Conservation (phyloP, 2,113 vertebrate genomes). For the Laticauda laticaudata region DNA sequence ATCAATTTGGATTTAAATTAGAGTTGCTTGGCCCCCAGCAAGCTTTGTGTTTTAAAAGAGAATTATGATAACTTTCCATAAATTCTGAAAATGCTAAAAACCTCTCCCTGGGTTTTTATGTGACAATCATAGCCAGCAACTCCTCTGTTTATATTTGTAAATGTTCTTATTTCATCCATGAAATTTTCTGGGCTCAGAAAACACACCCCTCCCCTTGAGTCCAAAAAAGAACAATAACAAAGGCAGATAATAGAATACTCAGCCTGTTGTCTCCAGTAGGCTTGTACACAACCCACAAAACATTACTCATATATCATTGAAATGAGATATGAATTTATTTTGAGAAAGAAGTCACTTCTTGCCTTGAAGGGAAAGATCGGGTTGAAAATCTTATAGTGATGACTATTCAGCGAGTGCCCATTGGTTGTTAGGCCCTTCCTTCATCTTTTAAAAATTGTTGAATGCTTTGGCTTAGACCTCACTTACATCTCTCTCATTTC, state of each 20-base stretch:
- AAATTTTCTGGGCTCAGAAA: slow-evolving; percentile 8
- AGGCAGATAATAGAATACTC: background rate
- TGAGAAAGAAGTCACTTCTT: background rate
- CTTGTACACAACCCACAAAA: background rate
- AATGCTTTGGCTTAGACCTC: background rate
- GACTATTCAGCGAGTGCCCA: background rate
- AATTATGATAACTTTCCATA: slow-evolving; percentile 44
- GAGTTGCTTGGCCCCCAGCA: slow-evolving; percentile 28
- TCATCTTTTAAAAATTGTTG: background rate
- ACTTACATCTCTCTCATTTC: background rate
- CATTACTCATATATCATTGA: background rate
- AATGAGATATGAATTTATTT: background rate
- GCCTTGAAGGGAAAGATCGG: background rate
- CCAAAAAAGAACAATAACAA: background rate
- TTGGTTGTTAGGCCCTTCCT: background rate
- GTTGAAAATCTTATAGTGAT: background rate
- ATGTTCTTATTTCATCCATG: slow-evolving; percentile 24
- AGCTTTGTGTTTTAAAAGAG: slow-evolving; percentile 40
- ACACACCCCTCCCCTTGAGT: slow-evolving; percentile 8
- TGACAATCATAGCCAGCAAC: slow-evolving; percentile 14
- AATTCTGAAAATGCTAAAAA: slow-evolving; percentile 28
- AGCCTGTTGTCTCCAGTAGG: background rate
- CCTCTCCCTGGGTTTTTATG: background rate
- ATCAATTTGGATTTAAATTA: slow-evolving; percentile 9
- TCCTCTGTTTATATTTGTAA: slow-evolving; percentile 8